A percentile compares a stretch with the other conserved stretches of the same genome.
Conservation (phyloP, 2,888 invertebrate species). For the Drosophila sordidula region DNA sequence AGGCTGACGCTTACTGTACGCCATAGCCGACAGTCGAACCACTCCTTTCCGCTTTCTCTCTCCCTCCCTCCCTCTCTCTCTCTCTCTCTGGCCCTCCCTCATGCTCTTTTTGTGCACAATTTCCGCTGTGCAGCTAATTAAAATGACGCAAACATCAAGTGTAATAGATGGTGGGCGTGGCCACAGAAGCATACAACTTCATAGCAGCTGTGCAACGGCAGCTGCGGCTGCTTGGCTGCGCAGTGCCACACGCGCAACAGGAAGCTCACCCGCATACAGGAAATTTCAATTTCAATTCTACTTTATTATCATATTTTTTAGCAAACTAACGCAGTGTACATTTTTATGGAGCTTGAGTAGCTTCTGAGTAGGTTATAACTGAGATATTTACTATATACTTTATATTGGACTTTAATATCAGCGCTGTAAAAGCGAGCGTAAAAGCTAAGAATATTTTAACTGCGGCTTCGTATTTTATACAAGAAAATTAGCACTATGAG, state of each 20-base stretch:
- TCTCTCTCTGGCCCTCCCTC: neutral
- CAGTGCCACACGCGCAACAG: slow-evolving; percentile 16
- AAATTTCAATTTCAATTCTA: slow-evolving; percentile 27
- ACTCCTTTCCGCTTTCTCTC: neutral
- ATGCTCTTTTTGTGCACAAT: slow-evolving; percentile 44
- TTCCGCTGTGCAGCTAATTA: slow-evolving; percentile 77
- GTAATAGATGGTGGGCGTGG: slow-evolving; percentile 32
- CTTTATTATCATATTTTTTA: slow-evolving; percentile 16
- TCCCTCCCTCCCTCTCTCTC: neutral
- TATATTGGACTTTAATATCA: neutral
- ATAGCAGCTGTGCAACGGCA: neutral
- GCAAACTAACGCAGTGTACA: slow-evolving; percentile 6
- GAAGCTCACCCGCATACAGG: slow-evolving; percentile 27
- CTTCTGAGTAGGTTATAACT: neutral
- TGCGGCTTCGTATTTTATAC: too few species aligned
- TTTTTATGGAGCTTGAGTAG: slow-evolving; percentile 9
- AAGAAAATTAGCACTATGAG: too few species aligned
- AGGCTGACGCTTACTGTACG: neutral
- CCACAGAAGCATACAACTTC: slow-evolving; percentile 9
- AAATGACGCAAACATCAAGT: slow-evolving; percentile 69
- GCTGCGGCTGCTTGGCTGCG: neutral
- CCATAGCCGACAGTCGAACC: slow-evolving; percentile 7
- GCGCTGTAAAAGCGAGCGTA: neutral
- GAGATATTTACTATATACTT: neutral
- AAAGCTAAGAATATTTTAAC: neutral